Evolutionary conservation across 2,113 vertebrate genomes (phyloP).

Genomic region (Hirundichthys speculiger): DNA sequence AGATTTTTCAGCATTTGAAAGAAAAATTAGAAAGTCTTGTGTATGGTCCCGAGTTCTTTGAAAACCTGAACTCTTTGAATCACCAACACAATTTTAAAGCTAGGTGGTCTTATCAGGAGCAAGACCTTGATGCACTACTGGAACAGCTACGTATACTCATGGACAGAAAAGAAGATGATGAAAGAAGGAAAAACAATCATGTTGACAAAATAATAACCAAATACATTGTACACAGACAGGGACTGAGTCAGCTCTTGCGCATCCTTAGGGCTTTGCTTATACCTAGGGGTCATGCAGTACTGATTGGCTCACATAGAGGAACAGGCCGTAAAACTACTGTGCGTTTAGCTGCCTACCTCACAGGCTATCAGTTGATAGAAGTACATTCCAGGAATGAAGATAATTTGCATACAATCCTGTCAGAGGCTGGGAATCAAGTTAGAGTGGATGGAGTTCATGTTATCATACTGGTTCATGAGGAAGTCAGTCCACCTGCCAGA

Average conservation of each 20-base stretch:
- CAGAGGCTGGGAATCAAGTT: constrained; percentile 71
- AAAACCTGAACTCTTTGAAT: not conserved
- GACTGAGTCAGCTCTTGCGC: constrained; percentile 77
- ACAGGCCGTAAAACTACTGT: constrained; percentile 83
- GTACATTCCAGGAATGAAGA: constrained; percentile 68
- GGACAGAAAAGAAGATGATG: constrained; percentile 46
- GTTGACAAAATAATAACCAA: constrained; percentile 12
- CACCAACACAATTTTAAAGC: constrained; percentile 35
- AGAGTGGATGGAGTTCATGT: constrained; percentile 59
- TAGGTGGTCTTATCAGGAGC: constrained; percentile 71
- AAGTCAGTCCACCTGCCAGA: constrained; percentile 53
- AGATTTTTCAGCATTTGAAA: constrained; percentile 53
- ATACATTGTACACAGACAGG: constrained; percentile 67
- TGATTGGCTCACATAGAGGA: constrained; percentile 69
- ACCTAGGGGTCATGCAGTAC: constrained; percentile 80
- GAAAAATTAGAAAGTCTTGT: constrained; percentile 47
- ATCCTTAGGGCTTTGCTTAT: constrained; percentile 79
- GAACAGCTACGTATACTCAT: constrained; percentile 61
- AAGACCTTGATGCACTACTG: constrained; percentile 59
- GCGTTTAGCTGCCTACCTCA: constrained; percentile 75
- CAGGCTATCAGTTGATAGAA: constrained; percentile 73
- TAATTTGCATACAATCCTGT: constrained; percentile 70
- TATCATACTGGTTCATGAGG: constrained; percentile 80
- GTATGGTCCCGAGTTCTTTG: constrained; percentile 75
- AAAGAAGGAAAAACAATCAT: not conserved